A percentile compares a stretch with the other conserved stretches of the same genome.
Evolutionary conservation across 2,113 vertebrate genomes (phyloP).

Genomic region (Merops nubicus): DNA sequence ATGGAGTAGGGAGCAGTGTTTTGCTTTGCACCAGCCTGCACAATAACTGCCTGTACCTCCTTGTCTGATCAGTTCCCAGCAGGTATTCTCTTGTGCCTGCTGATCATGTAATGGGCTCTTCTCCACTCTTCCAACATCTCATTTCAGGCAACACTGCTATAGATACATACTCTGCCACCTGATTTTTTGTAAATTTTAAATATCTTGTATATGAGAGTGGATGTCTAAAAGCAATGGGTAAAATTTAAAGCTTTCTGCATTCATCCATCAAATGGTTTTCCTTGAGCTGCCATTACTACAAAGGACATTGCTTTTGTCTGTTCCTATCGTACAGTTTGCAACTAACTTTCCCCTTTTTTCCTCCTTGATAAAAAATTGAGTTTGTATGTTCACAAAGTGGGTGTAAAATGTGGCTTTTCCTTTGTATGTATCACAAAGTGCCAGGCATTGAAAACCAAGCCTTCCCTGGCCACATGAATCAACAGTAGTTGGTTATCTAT

Average conservation of each 20-base stretch:
- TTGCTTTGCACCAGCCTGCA: not conserved
- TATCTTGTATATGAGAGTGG: not conserved
- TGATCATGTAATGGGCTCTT: not conserved
- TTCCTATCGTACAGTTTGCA: not conserved
- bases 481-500: not conserved
- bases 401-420: not conserved
- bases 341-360: not conserved
- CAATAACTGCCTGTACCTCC: not conserved
- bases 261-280: not conserved
- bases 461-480: not conserved
- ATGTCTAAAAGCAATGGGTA: not conserved
- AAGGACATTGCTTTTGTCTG: not conserved
- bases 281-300: not conserved
- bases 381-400: not conserved
- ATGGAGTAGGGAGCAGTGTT: not conserved
- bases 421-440: not conserved
- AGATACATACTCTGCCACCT: not conserved
- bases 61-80: slow-evolving; percentile 2
- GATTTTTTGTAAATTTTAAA: not conserved
- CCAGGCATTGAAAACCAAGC: not conserved
- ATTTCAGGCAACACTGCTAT: not conserved
- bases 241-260: not conserved
- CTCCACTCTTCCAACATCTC: not conserved
- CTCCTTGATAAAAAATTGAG: not conserved
- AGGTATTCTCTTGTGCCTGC: not conserved